Evolutionary conservation across 53 echinoderm and acorn worm genomes (phyloP), one percentile per base, ranked within the genome.

Genomic region (Echinometra lucunter): DNA sequence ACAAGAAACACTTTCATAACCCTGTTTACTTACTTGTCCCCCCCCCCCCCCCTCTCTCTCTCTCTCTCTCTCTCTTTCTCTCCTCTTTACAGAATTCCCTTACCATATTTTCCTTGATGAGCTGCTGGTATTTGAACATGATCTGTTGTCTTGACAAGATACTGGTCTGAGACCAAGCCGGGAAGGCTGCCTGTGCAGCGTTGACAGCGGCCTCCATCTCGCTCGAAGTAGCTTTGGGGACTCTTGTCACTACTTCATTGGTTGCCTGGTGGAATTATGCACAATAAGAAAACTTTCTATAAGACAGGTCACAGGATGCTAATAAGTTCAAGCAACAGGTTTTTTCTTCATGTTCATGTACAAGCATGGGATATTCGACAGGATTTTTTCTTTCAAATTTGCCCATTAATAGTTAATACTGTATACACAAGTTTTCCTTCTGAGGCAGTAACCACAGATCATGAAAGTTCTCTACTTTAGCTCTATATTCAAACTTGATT

Each of bases 21-120:
- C n/a, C n/a, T n/a, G 4, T 78, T 78, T 11, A 37, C 19, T 5
- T 40, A 5, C 78, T 19, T 19, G 17, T 78, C 78, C 40, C 5
- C 53, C 53, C 53, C 49, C 49, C 49, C 49, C 49, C 49, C 49
- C 49, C 49, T 9, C 49, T 47, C 49, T 53, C 53, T 66, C 1
- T 66, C 66, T 23, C 10, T 70, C 12, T 9, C 49, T 47, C 49
- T 53, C 53, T 66, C 1, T 66, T 23, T 23, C 10, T 70, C 12
- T 8, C 30, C 34, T 30, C 10, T 72, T 13, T 34, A 63, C 63
- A 63, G 37, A 23, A 70, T 70, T 32, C 40, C 15, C 92, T 42
- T 78, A 97, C 97, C 95, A 98, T 27, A 69, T 97, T 98, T 11
- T 98, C 98, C 69, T 96, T 98, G 95, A 98, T 98, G 78, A 98